Evolutionary conservation across 92 coral and sea anemone genomes (phyloP).

Genomic region (Heteractis magnifica): DNA sequence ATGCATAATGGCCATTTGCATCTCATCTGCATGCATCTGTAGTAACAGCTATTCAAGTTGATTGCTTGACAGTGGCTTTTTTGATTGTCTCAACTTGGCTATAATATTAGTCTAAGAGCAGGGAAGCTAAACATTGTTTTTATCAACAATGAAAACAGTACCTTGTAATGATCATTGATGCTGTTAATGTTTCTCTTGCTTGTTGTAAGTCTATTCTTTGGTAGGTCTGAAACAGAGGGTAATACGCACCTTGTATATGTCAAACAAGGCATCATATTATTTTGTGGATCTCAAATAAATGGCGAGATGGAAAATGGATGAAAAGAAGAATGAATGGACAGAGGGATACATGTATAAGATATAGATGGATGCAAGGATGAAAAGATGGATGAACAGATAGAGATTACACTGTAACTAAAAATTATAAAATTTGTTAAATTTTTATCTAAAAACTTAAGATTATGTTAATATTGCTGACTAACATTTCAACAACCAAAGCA

Average conservation of each 20-base stretch:
- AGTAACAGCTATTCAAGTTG: not conserved
- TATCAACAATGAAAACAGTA: not conserved
- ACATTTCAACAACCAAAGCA: too few species aligned
- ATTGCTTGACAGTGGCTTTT: not conserved
- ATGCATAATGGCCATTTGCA: too few species aligned
- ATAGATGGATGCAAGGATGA: not conserved
- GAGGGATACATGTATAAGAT: not conserved
- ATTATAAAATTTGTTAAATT: too few species aligned
- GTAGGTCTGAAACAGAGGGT: conserved; percentile 8
- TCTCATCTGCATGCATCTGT: too few species aligned
- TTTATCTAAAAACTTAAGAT: too few species aligned
- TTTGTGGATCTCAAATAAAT: not conserved
- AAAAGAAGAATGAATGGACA: not conserved
- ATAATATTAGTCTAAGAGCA: not conserved
- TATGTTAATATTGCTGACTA: too few species aligned
- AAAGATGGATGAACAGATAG: not conserved
- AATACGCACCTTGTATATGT: not conserved
- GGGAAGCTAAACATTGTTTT: not conserved
- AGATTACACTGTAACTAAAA: not conserved
- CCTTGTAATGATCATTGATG: conserved; percentile 86
- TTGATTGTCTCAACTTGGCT: not conserved
- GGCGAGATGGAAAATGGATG: not conserved
- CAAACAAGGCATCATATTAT: too few species aligned
- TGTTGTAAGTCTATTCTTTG: conserved; percentile 55
- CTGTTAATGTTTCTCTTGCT: conserved; percentile 66